A percentile compares a stretch with the other conserved stretches of the same genome.
Conservation (phyloP, 2,888 invertebrate genomes). For the Pogonocherus hispidulus region DNA sequence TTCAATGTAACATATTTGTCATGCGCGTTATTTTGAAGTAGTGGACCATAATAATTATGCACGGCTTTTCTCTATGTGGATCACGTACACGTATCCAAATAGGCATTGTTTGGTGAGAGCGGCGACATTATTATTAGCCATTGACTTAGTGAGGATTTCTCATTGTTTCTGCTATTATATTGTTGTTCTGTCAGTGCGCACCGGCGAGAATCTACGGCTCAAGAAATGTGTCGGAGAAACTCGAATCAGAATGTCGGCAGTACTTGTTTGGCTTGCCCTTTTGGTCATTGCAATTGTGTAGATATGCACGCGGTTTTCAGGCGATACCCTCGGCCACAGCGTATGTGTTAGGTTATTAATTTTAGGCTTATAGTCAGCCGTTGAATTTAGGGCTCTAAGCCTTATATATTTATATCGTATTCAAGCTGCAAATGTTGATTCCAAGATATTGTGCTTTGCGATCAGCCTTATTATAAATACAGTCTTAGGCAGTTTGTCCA, state of each 20-base stretch:
- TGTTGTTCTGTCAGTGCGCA: conserved; percentile 56
- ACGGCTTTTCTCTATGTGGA: conserved; percentile 35
- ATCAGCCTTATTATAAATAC: conserved; percentile 16
- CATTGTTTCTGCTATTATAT: conserved; percentile 60
- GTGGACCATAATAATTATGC: conserved; percentile 16
- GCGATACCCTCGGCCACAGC: conserved; percentile 35
- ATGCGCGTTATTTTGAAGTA: neutral
- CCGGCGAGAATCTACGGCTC: conserved; percentile 36
- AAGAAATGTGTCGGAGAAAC: conserved; percentile 41
- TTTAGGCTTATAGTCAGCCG: conserved; percentile 30
- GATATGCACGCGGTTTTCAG: conserved; percentile 33
- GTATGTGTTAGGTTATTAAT: conserved; percentile 38
- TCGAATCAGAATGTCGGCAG: conserved; percentile 37
- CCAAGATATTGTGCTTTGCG: conserved; percentile 12
- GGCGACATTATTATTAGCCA: conserved; percentile 58
- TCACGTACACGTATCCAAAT: conserved; percentile 49
- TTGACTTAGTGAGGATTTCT: conserved; percentile 58
- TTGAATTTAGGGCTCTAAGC: conserved; percentile 21
- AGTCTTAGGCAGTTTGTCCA: neutral
- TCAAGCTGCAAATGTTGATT: conserved; percentile 15
- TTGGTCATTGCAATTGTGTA: conserved; percentile 32
- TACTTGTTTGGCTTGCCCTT: conserved; percentile 38
- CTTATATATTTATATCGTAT: conserved; percentile 19
- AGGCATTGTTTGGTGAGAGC: conserved; percentile 52
- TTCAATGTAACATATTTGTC: too few relatives aligned